Base-by-base conservation (phyloP, 2,797 vertebrate genomes). In the Danio choprae region DNA sequence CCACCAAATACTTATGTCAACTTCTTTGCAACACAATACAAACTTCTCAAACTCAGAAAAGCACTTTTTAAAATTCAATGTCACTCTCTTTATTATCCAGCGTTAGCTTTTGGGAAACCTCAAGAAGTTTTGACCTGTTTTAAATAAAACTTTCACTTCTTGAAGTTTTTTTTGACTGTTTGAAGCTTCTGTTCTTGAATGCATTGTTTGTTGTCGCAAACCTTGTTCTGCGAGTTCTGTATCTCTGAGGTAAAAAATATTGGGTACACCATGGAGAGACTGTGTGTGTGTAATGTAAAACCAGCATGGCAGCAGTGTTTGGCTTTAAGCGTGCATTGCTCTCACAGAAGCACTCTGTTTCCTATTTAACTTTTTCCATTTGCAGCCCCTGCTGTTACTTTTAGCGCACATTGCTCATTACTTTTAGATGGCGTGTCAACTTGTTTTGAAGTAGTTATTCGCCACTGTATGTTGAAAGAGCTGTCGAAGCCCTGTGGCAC, bases 211-310 rank as follows among this genome's bases (percentile, higher is more conserved):
- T 36, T 68, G 38, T 76, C 12, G 1, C 13, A 73, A 10, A 68
- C 13, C 43, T 16, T 43, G 67, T 41, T 72, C 22, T 73, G 40
- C 13, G 7, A 55, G 69, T 46, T 56, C 10, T 48, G 11, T 18
- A 38, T 48, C 6, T 79, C 18, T 80, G 36, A 62, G n/a, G 29
- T 62, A 11, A 9, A 68, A 77, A 20, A 3, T 2, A 6, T n/a
- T 38, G 0, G 3, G 41, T 36, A 11, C 58, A 58, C 15, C 41
- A 20, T 22, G 40, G 64, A 71, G 15, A 56, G 38, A 50, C 10
- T 29, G 36, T 53, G 46, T 43, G 46, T 43, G 20, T 74, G 81
- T 63, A 83, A 83, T 56, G n/a, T 79, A 70, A 83, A 62, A 74
- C 76, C 55, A 55, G 40, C 9, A 0, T 43, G 44, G n/a, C 44